A percentile compares a stretch with the other conserved stretches of the same genome.
Evolutionary conservation across 2,113 vertebrate genomes (phyloP).

Genomic region (Cyprinodon tularosa): DNA sequence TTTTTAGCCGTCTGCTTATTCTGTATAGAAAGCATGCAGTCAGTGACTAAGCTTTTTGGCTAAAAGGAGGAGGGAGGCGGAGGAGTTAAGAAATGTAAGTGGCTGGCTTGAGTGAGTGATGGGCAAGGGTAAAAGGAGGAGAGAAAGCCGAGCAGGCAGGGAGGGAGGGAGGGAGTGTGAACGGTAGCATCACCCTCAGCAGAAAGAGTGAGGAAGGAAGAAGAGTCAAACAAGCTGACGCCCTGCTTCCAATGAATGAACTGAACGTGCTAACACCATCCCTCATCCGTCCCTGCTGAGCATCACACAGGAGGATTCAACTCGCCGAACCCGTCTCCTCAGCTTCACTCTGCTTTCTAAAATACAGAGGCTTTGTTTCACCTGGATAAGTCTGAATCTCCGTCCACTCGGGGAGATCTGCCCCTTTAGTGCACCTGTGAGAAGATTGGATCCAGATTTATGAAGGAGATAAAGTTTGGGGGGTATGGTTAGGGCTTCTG

Average conservation of each 20-base stretch:
- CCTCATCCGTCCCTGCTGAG: slow-evolving; percentile 41
- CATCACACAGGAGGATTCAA: slow-evolving; percentile 31
- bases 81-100: slow-evolving; percentile 29
- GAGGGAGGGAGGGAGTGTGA: slow-evolving; percentile 12
- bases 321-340: slow-evolving; percentile 3
- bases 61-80: slow-evolving; percentile 15
- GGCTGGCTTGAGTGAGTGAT: slow-evolving; percentile 35
- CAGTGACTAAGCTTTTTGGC: slow-evolving; percentile 56
- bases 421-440: slow-evolving; percentile 6
- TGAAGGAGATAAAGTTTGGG: slow-evolving; percentile 4
- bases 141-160: neutral
- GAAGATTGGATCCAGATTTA: neutral
- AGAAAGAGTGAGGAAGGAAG: slow-evolving; percentile 40
- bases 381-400: neutral
- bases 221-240: slow-evolving; percentile 61
- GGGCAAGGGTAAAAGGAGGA: slow-evolving; percentile 23
- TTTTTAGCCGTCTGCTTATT: slow-evolving; percentile 58
- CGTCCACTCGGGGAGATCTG: neutral
- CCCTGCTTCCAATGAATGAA: slow-evolving; percentile 64
- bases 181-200: slow-evolving; percentile 48
- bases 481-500: slow-evolving; percentile 1
- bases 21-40: slow-evolving; percentile 64
- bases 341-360: slow-evolving; percentile 16
- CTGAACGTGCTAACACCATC: slow-evolving; percentile 56
- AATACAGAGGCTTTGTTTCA: neutral